Conservation (phyloP, 2,113 vertebrate genomes). For the Mystacornis crossleyi region DNA sequence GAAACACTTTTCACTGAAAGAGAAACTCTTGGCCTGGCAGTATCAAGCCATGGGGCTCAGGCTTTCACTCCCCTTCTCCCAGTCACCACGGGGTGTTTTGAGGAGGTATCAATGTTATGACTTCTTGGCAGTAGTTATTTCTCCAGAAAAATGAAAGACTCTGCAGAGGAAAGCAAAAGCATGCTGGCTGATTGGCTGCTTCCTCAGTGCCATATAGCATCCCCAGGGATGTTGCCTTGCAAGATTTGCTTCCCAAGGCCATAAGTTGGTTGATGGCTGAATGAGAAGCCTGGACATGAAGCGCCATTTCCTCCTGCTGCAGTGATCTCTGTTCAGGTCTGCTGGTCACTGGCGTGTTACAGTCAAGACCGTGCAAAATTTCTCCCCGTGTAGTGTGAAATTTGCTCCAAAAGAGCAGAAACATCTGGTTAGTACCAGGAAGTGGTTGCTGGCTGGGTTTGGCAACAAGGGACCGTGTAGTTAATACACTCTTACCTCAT, state of each 20-base stretch:
- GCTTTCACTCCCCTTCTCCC: not conserved
- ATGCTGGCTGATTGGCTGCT: not conserved
- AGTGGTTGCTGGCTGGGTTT: constrained; percentile 64
- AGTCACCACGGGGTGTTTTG: not conserved
- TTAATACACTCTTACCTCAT: constrained; percentile 72
- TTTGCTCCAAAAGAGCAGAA: constrained; percentile 59
- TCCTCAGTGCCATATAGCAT: not conserved
- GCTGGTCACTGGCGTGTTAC: not conserved
- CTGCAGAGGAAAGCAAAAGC: not conserved
- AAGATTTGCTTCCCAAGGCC: not conserved
- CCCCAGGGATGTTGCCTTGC: not conserved
- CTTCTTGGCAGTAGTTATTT: not conserved
- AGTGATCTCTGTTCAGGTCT: not conserved
- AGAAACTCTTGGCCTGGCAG: not conserved
- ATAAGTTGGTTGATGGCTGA: not conserved
- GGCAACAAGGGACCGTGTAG: constrained; percentile 18
- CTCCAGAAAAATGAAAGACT: not conserved
- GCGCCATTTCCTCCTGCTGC: not conserved
- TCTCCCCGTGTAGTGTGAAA: constrained; percentile 34
- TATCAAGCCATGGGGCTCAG: not conserved
- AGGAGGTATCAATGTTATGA: not conserved
- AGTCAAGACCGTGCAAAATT: not conserved
- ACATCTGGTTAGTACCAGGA: constrained; percentile 69
- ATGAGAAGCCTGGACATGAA: not conserved
- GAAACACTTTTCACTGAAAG: not conserved